phyloP scores from a whole-genome alignment of 2,888 invertebrate genomes.

The Tiliacea citrago region DNA sequence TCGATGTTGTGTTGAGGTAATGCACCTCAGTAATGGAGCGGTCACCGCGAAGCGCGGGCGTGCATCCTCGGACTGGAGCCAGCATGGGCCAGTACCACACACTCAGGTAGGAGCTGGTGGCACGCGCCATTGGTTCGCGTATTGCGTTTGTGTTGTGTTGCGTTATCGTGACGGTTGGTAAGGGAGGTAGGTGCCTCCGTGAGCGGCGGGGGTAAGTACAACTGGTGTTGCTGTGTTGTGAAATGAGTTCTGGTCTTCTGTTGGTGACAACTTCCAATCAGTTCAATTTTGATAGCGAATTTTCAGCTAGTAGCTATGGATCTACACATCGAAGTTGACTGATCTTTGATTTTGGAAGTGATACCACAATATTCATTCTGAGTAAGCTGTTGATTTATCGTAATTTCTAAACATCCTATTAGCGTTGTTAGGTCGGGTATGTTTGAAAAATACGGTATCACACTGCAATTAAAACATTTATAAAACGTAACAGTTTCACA shows the following conservation, averaged over 20 bases:
- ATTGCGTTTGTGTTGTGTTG: slow-evolving; percentile 58
- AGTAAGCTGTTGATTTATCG: background rate
- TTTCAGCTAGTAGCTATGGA: background rate
- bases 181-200: slow-evolving; percentile 43
- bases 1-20: slow-evolving; percentile 56
- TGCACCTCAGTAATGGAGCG: slow-evolving; percentile 60
- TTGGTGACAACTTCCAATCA: slow-evolving; percentile 8
- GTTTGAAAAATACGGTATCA: background rate
- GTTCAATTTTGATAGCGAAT: background rate
- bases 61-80: slow-evolving; percentile 53
- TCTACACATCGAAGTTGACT: background rate
- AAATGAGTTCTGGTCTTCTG: slow-evolving; percentile 3
- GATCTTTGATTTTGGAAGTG: slow-evolving; percentile 1
- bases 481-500: background rate
- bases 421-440: background rate
- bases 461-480: background rate
- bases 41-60: slow-evolving; percentile 61
- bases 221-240: slow-evolving; percentile 38
- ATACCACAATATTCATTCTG: background rate
- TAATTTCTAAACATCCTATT: background rate
- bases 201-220: slow-evolving; percentile 43
- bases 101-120: slow-evolving; percentile 61
- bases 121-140: slow-evolving; percentile 48
- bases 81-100: slow-evolving; percentile 63
- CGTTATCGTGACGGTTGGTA: slow-evolving; percentile 38